Percentiles rank a stretch among this genome's conserved stretches.
Conservation (phyloP, 2,113 vertebrate genomes). For the Myiagra hebetior region DNA sequence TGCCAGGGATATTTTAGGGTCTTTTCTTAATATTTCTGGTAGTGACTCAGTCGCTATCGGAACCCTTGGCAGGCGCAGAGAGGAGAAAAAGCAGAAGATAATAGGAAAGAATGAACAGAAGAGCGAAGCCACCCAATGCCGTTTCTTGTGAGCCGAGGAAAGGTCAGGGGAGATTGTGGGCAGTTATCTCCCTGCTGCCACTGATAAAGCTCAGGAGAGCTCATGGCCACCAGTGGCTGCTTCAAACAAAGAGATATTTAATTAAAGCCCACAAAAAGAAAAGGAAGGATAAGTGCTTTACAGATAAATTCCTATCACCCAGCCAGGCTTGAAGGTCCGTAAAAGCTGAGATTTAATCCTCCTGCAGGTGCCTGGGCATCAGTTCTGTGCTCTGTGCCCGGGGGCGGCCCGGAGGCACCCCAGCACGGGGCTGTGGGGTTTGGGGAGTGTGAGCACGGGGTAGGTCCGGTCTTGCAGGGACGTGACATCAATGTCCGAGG, state of each 20-base stretch:
- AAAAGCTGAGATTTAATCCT: not conserved
- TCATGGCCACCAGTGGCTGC: slow-evolving; percentile 43
- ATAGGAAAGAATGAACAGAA: slow-evolving; percentile 36
- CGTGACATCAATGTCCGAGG: rapidly evolving
- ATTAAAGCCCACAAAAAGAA: slow-evolving; percentile 19
- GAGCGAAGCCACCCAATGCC: slow-evolving; percentile 20
- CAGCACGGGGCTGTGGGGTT: rapidly evolving
- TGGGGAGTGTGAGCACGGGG: not conserved
- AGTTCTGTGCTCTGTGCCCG: not conserved
- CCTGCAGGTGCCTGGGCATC: not conserved
- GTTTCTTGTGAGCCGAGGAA: slow-evolving; percentile 24
- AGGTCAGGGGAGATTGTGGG: slow-evolving; percentile 66
- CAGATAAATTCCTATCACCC: not conserved
- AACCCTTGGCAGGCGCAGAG: not conserved
- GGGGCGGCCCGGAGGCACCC: rapidly evolving
- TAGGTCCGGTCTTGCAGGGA: rapidly evolving
- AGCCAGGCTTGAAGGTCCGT: not conserved
- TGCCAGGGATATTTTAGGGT: slow-evolving; percentile 57
- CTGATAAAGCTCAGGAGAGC: slow-evolving; percentile 65
- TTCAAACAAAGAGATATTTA: slow-evolving; percentile 66
- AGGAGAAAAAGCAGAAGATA: slow-evolving; percentile 43
- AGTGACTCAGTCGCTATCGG: slow-evolving; percentile 35
- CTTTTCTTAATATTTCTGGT: slow-evolving; percentile 34
- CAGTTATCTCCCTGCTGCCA: slow-evolving; percentile 68
- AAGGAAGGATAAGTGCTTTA: not conserved